Conservation (phyloP, 1,140 invertebrate species). For the Drosophila subobscura region DNA sequence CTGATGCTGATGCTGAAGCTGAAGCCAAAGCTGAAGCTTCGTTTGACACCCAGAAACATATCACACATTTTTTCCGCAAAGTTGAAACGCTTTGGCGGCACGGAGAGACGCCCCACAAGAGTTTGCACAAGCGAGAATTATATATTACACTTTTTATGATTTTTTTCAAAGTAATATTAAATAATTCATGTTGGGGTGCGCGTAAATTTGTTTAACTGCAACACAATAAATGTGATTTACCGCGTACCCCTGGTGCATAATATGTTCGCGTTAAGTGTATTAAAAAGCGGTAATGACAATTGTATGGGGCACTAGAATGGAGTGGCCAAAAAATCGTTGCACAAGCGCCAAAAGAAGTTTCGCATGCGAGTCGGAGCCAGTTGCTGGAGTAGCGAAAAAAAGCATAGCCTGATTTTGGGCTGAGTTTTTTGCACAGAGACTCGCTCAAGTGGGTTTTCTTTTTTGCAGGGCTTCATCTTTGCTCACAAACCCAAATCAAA, state of each 20-base stretch:
- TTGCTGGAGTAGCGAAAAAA: conserved; percentile 2
- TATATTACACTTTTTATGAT: not conserved
- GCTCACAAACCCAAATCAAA: conserved; percentile 7
- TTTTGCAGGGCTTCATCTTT: not conserved
- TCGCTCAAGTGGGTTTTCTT: not conserved
- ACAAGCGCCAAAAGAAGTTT: not conserved
- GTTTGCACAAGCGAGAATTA: conserved; percentile 18
- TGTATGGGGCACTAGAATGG: too few species aligned
- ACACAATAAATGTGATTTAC: too few species aligned
- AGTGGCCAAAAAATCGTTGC: not conserved
- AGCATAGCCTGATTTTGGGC: conserved; percentile 46
- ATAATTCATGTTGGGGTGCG: too few species aligned
- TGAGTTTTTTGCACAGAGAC: not conserved
- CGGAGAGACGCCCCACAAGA: conserved; percentile 16
- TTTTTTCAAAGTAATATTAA: too few species aligned
- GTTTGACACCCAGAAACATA: conserved; percentile 34
- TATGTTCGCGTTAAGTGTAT: too few species aligned
- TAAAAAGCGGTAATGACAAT: too few species aligned
- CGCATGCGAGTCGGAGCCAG: conserved; percentile 13
- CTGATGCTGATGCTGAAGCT: conserved; percentile 5
- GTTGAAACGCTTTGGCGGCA: conserved; percentile 4
- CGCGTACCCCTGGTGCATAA: too few species aligned
- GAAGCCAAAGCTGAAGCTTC: conserved; percentile 20
- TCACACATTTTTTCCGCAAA: conserved; percentile 20
- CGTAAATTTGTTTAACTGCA: too few species aligned